phyloP scores from a whole-genome alignment of 1,140 invertebrate genomes.

The Druon quercuslanigerum region DNA sequence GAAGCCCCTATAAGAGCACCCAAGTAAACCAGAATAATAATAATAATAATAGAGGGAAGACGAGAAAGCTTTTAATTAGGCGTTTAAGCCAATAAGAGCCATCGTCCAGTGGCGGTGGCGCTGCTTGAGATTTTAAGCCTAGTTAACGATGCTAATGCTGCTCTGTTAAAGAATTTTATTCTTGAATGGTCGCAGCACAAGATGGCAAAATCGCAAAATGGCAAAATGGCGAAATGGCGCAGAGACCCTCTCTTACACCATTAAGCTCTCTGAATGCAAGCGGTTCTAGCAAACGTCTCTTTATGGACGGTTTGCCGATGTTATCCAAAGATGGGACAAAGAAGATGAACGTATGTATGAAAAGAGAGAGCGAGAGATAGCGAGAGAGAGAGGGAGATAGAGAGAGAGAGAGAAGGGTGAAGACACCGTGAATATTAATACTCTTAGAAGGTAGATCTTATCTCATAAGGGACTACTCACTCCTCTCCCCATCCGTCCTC shows the following conservation, averaged over 20 bases:
- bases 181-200: neutral
- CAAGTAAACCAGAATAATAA: too few species aligned
- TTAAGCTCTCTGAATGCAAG: slow-evolving; percentile 38
- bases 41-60: neutral
- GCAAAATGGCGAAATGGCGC: slow-evolving; percentile 23
- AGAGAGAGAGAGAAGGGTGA: slow-evolving; percentile 1
- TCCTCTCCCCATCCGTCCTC: slow-evolving; percentile 35
- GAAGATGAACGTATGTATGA: slow-evolving; percentile 31
- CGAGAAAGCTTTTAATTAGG: neutral
- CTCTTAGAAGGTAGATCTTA: slow-evolving; percentile 59
- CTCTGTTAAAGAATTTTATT: neutral
- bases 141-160: neutral
- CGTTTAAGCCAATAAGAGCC: neutral
- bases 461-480: slow-evolving; percentile 45
- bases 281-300: slow-evolving; percentile 25
- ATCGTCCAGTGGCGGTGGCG: neutral
- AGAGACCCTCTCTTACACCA: slow-evolving; percentile 38
- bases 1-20: too few species aligned
- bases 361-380: slow-evolving; percentile 13
- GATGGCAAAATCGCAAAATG: neutral
- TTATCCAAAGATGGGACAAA: slow-evolving; percentile 53
- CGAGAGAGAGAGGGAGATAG: slow-evolving; percentile 17
- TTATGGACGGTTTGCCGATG: slow-evolving; percentile 54
- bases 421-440: slow-evolving; percentile 65
- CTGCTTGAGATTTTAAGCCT: neutral